A percentile compares a stretch with the other conserved stretches of the same genome.
These are phyloP conservation scores for Chromoteleia sp. DNA, from an alignment of 2,888 invertebrate genomes.

Conservation along the genomic window DNA sequence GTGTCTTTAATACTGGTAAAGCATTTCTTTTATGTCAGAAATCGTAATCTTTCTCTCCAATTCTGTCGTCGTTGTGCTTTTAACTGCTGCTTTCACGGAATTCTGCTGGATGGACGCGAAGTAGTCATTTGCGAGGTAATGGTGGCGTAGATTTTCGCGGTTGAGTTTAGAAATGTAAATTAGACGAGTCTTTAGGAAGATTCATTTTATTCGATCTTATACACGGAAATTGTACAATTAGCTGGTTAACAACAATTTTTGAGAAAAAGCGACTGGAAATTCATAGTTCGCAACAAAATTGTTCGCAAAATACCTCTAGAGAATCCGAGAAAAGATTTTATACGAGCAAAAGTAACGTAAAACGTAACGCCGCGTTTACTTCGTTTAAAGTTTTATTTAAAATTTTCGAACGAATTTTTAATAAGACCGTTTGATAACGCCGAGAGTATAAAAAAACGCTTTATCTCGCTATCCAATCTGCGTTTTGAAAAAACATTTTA, in stretches of 20 bases:
- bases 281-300: too few species aligned
- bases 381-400: too few species aligned
- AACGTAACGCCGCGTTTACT: too few species aligned
- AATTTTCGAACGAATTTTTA: background rate
- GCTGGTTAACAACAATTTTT: background rate
- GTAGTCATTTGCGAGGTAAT: constrained; percentile 1
- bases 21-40: constrained; percentile 28
- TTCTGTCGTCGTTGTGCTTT: background rate
- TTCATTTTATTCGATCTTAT: background rate
- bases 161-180: background rate
- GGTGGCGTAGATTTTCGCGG: background rate
- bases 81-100: background rate
- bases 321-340: too few species aligned
- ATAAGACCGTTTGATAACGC: too few species aligned
- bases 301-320: too few species aligned
- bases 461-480: constrained; percentile 18
- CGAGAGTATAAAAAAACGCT: background rate
- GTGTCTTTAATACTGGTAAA: constrained; percentile 24
- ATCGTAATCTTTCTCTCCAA: constrained; percentile 12
- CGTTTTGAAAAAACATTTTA: constrained; percentile 41
- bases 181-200: background rate
- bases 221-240: background rate
- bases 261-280: background rate
- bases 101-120: constrained; percentile 15
- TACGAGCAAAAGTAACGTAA: too few species aligned